A percentile compares a stretch with the other conserved stretches of the same genome.
phyloP scores from a whole-genome alignment of 2,888 invertebrate species.

The Melolontha melolontha region DNA sequence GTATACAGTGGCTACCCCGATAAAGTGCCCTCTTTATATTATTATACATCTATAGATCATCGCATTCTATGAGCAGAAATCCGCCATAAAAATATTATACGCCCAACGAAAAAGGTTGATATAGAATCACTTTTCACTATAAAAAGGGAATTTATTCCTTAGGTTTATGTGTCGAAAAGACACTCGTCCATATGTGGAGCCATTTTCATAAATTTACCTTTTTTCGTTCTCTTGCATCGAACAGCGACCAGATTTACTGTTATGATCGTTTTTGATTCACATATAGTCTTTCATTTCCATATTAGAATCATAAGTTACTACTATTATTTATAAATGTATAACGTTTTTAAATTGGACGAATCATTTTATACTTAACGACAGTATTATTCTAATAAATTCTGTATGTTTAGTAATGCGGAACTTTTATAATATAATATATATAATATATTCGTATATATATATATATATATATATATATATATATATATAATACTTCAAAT shows the following conservation, averaged over 20 bases:
- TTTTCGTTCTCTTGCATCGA: conserved; percentile 35
- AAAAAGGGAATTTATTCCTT: conserved; percentile 53
- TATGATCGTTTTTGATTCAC: conserved; percentile 36
- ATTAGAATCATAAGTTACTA: conserved; percentile 31
- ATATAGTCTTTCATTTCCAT: conserved; percentile 44
- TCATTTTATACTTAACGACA: neutral
- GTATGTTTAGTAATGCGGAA: too few relatives aligned
- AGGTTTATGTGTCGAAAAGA: conserved; percentile 51
- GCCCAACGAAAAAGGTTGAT: conserved; percentile 50
- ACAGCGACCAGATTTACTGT: conserved; percentile 31
- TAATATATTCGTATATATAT: too few relatives aligned
- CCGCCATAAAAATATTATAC: conserved; percentile 62
- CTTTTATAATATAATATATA: too few relatives aligned
- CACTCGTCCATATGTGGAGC: conserved; percentile 48
- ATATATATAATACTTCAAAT: too few relatives aligned
- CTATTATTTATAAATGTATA: neutral
- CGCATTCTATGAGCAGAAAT: conserved; percentile 60
- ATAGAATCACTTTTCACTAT: conserved; percentile 51
- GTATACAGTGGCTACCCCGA: conserved; percentile 57
- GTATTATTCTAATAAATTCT: too few relatives aligned
- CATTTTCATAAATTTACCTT: conserved; percentile 51
- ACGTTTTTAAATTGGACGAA: neutral
- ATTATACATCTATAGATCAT: conserved; percentile 65
- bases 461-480: too few relatives aligned
- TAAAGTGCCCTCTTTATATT: conserved; percentile 63